Evolutionary conservation across 2,888 invertebrate genomes (phyloP), one percentile per base, ranked within the genome.

Genomic region (Tetranychus truncatus): DNA sequence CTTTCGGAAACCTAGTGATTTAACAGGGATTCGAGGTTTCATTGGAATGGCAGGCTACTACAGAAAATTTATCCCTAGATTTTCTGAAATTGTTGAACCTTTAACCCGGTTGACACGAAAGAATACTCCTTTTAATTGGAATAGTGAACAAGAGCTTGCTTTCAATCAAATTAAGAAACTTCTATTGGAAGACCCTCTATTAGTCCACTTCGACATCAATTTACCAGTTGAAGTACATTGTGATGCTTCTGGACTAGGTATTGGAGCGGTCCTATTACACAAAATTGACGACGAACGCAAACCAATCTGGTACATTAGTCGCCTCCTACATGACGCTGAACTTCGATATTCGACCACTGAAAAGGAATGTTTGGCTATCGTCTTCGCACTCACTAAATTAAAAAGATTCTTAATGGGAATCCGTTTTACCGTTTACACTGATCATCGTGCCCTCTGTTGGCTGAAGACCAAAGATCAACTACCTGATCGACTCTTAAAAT

Each of bases 1-100:
- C n/a, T 76, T 71, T 45, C 76, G 74, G 24, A 66, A 9, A 0
- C 77, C 75, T 1, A 73, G 72, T 15, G 76, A 46, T 46, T 11
- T 73, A 21, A 65, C 66, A n/a, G 76, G 21, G 2, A 21, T 71
- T 20, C 21, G 21, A 44, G 24, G 71, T 2, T 74, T 74, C 66
- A 65, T 74, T 5, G 66, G 66, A 15, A 9, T 44, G 21, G 21
- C 66, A 2, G 45, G 55, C 1, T 74, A 74, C 7, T 74, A 74
- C 20, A n/a, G 74, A 21, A 66, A 65, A 9, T 74, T 74, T 6
- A 66, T 74, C n/a, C 45, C 45, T 20, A 21, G 7, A n/a, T 74
- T 74, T 34, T 7, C 66, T 18, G n/a, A 15, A 18, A 45, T 73
- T 5, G 55, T 46, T 18, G 5, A 46, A 44, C 73, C 55, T 3